Base-by-base conservation (phyloP, 2,888 invertebrate genomes). In the Cosmorhoe ocellata region DNA sequence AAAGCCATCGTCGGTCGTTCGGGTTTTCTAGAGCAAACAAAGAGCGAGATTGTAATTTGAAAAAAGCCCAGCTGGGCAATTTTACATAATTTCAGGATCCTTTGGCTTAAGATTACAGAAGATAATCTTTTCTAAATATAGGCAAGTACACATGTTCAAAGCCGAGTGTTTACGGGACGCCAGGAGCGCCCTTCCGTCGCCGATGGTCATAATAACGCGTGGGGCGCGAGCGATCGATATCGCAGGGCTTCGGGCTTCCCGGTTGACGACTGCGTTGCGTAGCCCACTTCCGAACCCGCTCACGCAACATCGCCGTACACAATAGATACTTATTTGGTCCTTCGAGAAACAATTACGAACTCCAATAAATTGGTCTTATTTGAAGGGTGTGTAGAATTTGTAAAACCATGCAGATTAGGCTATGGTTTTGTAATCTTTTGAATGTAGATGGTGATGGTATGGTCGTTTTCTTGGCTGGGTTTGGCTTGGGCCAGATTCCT, bases 211-310 rank as follows among this genome's bases (percentile, higher is more conserved):
- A 78, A 75, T 41, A 48, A 42, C 77, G 80, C 76, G 81, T 82
- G 84, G 85, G 86, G 84, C 74, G 84, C 75, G 58, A 65, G 66
- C 85, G 86, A 88, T 88, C 88, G 79, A 89, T 89, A 89, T 79
- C 72, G 66, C 73, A 80, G 82, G 87, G 82, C 81, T 88, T 88
- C 85, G 86, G 56, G 51, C 71, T 67, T 67, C 64, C 67, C 69
- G 63, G 58, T 65, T 62, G 66, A 61, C 66, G 67, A 60, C 68
- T 73, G 70, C 72, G 76, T 68, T 73, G 70, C 72, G 76, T 61
- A 64, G 61, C 60, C 70, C 67, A 71, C 66, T 70, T 67, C 67
- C 64, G 64, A 65, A 57, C 59, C 64, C 64, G 57, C 74, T 74
- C 78, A 77, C 80, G 74, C 75, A 74, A 76, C 69, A 66, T n/a